A percentile compares a stretch with the other conserved stretches of the same genome.
Evolutionary conservation across 1,140 invertebrate species (phyloP).

Genomic region (Lepidostoma basale): DNA sequence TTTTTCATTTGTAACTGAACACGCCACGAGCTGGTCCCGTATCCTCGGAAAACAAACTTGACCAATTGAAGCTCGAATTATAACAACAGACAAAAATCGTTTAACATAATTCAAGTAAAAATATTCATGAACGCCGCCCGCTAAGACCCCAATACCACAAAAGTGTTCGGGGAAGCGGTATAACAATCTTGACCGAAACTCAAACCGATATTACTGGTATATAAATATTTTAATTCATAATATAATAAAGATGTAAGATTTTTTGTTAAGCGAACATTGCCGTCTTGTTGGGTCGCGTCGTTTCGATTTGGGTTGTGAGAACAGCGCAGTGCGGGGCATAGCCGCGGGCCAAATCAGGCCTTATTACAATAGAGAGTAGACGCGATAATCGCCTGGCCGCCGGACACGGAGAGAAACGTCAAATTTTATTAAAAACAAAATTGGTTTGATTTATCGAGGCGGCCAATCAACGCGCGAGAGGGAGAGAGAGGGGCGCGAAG

Average conservation of each 20-base stretch:
- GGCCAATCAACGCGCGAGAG: constrained; percentile 41
- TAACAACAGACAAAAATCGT: constrained; percentile 34
- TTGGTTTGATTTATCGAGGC: constrained; percentile 47
- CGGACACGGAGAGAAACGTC: constrained; percentile 38
- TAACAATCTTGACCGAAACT: too few relatives aligned
- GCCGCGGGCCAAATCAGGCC: constrained; percentile 22
- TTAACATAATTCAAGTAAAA: constrained; percentile 41
- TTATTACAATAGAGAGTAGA: constrained; percentile 28
- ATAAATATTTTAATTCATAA: not conserved
- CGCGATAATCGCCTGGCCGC: constrained; percentile 27
- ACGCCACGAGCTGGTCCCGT: not conserved
- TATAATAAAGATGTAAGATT: not conserved
- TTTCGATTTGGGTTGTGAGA: not conserved
- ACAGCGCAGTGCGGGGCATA: not conserved
- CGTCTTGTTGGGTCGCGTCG: too few relatives aligned
- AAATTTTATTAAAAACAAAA: constrained; percentile 46
- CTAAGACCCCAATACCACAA: not conserved
- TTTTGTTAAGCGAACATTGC: too few relatives aligned
- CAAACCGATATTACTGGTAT: not conserved
- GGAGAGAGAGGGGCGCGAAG: constrained; percentile 21
- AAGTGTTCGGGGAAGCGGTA: too few relatives aligned
- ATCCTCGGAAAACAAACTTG: constrained; percentile 23
- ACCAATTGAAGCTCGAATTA: constrained; percentile 31
- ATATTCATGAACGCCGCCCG: constrained; percentile 33
- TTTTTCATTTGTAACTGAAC: constrained; percentile 6